These are phyloP conservation scores for Stylophora pistillata DNA, from an alignment of 64 coral and sea anemone genomes.

Conservation along the genomic window DNA sequence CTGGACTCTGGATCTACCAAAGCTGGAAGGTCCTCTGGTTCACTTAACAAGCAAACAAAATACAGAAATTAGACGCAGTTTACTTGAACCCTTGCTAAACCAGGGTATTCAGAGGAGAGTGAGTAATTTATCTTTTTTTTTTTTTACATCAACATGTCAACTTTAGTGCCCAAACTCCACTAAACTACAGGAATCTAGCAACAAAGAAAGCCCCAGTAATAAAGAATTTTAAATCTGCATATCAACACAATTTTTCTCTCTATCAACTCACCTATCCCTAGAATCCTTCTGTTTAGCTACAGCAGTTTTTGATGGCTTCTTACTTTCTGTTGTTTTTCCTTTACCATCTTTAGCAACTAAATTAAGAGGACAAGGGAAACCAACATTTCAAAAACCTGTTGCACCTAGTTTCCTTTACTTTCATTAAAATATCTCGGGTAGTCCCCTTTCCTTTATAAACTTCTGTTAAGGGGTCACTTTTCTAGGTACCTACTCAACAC, in stretches of 20 bases:
- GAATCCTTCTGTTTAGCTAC: background rate
- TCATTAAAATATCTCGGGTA: too few relatives aligned
- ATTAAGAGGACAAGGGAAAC: background rate
- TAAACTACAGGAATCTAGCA: too few relatives aligned
- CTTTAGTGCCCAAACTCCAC: too few relatives aligned
- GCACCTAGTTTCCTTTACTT: too few relatives aligned
- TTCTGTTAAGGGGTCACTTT: too few relatives aligned
- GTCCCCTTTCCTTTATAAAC: too few relatives aligned
- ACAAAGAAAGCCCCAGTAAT: too few relatives aligned
- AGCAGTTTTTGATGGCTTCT: background rate
- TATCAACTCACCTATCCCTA: background rate
- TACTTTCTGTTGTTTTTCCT: slow-evolving; percentile 2
- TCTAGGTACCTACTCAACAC: too few relatives aligned
- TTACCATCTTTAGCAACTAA: background rate
- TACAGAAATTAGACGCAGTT: background rate
- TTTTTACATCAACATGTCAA: too few relatives aligned
- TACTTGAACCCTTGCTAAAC: background rate
- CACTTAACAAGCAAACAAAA: slow-evolving; percentile 18
- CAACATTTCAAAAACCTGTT: too few relatives aligned
- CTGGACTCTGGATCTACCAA: slow-evolving; percentile 59
- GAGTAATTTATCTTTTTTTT: too few relatives aligned
- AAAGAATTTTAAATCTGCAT: background rate
- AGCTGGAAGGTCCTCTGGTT: slow-evolving; percentile 66
- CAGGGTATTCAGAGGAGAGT: too few relatives aligned
- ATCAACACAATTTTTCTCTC: background rate